phyloP scores from a whole-genome alignment of 2,113 vertebrate genomes.

The Perognathus longimembris region DNA sequence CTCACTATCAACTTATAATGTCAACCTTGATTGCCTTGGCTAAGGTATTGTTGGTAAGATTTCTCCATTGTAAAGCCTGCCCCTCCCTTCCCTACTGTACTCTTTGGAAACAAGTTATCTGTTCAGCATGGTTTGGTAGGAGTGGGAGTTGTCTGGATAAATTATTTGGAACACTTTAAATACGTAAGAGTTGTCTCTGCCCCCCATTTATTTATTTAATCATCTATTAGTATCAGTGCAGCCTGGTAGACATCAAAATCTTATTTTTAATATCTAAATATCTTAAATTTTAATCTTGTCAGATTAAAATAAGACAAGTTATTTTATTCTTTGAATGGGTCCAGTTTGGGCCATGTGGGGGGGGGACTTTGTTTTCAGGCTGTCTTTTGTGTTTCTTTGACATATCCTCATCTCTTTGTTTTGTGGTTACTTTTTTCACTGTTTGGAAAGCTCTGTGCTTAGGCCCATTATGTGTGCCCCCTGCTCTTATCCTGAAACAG shows the following conservation, averaged over 20 bases:
- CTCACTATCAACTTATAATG: neutral
- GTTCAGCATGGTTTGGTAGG: neutral
- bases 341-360: neutral
- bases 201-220: neutral
- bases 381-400: neutral
- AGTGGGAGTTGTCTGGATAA: neutral
- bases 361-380: neutral
- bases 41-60: neutral
- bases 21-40: neutral
- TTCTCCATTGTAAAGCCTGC: neutral
- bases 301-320: neutral
- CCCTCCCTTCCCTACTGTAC: neutral
- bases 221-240: slow-evolving; percentile 1
- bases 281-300: too few species aligned
- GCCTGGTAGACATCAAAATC: neutral
- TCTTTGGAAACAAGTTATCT: neutral
- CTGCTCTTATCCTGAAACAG: neutral
- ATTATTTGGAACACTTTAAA: neutral
- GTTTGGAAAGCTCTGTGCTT: neutral
- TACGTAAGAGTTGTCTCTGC: neutral
- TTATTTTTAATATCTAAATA: too few species aligned
- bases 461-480: neutral
- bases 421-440: neutral
- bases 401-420: neutral
- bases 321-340: neutral